Base-by-base conservation (phyloP, 2,888 invertebrate genomes). In the Artemia sp. region DNA sequence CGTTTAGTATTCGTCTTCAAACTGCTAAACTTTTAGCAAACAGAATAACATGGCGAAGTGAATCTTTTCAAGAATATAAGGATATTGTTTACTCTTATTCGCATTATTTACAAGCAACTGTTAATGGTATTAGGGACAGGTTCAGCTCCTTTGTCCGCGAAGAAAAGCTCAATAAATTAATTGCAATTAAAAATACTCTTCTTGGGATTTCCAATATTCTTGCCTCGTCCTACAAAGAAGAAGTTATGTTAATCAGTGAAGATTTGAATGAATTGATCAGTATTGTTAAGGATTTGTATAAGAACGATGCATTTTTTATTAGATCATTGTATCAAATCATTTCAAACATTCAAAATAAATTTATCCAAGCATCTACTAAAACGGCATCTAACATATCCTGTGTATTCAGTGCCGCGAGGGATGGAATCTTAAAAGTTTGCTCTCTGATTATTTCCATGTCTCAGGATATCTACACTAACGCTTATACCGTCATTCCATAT, bases 21-120 rank as follows among this genome's bases (percentile, higher is more conserved):
- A 73, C 75, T 38, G 74, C 75, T 8, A 73, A 74, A 19, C 70
- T 76, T 12, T 71, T 78, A 6, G 75, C 75, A 52, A 74, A 74
- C 3, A 72, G 73, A 19, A 66, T 76, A 3, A 72, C 73, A 9
- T 77, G 77, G 77, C 73, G 74, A 12, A 74, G 75, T 3, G 74
- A 75, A 24, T 70, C 75, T 2, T 10, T 74, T 9, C 71, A 74
- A 50, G 75, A 75, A 19, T 68, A 74, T 52, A 67, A 70, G 38
- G 67, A 68, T 24, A 68, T 70, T n/a, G 51, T 73, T 52, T 66
- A 72, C 51, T 70, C 70, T 50, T 69, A 70, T 51, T 68, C 71
- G 19, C 67, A 70, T 12, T 71, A 72, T 11, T 70, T 72, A 70
- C 38, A 72, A 24, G 70, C 53, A 12, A 52, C 53, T 19, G 38